Evolutionary conservation across 2,113 vertebrate genomes (phyloP), one percentile per base, ranked within the genome.

Genomic region (Phocoena sinus): DNA sequence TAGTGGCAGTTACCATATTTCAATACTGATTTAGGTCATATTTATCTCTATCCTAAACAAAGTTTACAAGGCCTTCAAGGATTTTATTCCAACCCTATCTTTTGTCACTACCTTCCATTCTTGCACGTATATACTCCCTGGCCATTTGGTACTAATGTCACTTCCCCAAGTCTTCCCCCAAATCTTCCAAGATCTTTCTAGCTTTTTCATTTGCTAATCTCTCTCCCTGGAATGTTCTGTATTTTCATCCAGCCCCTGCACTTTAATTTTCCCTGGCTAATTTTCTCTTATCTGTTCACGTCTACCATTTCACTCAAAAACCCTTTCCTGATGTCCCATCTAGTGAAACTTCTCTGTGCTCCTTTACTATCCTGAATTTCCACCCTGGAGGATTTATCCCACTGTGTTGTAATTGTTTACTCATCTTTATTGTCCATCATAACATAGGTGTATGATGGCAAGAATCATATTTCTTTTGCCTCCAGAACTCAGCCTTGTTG

Each of bases 251-350:
- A 41, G 3, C 18, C 12, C 9, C n/a, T 50, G 6, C 17, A 31
- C 12, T 28, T 17, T n/a, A 11, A 25, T 14, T 79, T 63, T 84
- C 21, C 20, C 10, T 62, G 50, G 31, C 47, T 82, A 63, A 36
- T 73, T 53, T 67, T 60, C 28, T 73, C 31, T 47, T 60, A 2
- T 26, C 15, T 38, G 58, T 90, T 70, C 10, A 13, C 8, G 1
- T n/a, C 50, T 82, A 76, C 18, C 28, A 70, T 62, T 85, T 87
- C 25, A 33, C 20, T 86, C 47, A 89, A 15, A 89, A 79, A 79
- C 23, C 31, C 0, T 83, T 91, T 4, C 17, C 2, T 62, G 33
- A 26, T 18, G 0, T 33, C 2, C 1, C 5, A 56, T 23, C 36
- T 74, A 23, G 41, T 68, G 73, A 81, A 81, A 1, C 1, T 50